phyloP scores from a whole-genome alignment of 2,888 invertebrate species.

The Limenitis camilla region DNA sequence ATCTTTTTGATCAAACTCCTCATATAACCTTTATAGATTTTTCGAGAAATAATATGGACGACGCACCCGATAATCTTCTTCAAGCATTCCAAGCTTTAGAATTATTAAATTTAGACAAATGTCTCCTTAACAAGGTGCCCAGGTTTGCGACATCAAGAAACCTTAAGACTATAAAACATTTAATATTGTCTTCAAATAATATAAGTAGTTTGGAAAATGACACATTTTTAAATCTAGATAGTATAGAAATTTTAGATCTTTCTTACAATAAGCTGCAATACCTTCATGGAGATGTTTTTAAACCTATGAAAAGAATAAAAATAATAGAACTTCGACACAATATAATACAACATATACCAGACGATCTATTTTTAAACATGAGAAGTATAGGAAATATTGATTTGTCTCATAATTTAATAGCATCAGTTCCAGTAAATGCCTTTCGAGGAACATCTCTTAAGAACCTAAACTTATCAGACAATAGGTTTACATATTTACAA shows the following conservation, averaged over 20 bases:
- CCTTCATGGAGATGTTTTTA: conserved; percentile 42
- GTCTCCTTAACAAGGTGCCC: conserved; percentile 45
- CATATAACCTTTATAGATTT: conserved; percentile 40
- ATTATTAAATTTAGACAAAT: conserved; percentile 39
- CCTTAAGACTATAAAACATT: conserved; percentile 43
- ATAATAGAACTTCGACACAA: conserved; percentile 45
- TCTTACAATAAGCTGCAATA: conserved; percentile 42
- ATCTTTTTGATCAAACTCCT: conserved; percentile 36
- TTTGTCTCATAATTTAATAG: conserved; percentile 48
- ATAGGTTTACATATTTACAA: conserved; percentile 50
- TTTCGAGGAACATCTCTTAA: conserved; percentile 46
- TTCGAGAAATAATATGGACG: conserved; percentile 45
- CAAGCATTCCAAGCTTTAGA: conserved; percentile 34
- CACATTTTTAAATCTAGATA: conserved; percentile 38
- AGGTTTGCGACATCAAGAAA: conserved; percentile 39
- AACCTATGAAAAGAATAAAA: conserved; percentile 42
- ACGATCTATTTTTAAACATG: conserved; percentile 43
- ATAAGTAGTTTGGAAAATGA: conserved; percentile 36
- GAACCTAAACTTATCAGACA: conserved; percentile 49
- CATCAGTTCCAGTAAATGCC: conserved; percentile 43
- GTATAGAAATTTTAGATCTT: conserved; percentile 47
- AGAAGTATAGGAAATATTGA: conserved; percentile 41
- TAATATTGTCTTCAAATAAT: conserved; percentile 46
- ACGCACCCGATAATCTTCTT: conserved; percentile 35
- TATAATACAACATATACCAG: conserved; percentile 40